A percentile compares a stretch with the other conserved stretches of the same genome.
Evolutionary conservation across 2,888 invertebrate genomes (phyloP).

Genomic region (Acanthosepion pharaonis): DNA sequence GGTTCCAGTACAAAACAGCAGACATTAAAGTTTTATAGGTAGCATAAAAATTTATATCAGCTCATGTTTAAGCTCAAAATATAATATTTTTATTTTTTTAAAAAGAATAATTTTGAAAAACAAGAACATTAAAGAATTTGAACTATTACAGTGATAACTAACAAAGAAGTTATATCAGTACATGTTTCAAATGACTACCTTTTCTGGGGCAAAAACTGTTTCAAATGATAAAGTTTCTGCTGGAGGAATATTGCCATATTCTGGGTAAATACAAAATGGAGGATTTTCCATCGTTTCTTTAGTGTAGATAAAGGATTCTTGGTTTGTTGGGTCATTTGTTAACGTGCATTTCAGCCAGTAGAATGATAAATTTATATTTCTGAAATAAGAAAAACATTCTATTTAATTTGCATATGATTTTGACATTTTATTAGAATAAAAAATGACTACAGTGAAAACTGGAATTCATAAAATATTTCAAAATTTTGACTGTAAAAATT

Average conservation of each 20-base stretch:
- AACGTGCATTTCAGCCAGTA: slow-evolving; percentile 65
- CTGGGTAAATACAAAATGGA: slow-evolving; percentile 72
- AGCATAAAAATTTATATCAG: no score
- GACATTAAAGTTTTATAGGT: no score
- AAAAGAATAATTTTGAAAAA: background rate
- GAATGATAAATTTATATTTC: slow-evolving; percentile 71
- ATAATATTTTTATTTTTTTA: no score
- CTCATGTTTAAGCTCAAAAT: no score
- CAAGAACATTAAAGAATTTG: no score
- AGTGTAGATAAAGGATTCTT: background rate
- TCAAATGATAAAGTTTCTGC: slow-evolving; percentile 65
- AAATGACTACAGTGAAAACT: background rate
- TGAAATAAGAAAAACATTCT: slow-evolving; percentile 51
- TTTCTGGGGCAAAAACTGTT: slow-evolving; percentile 72
- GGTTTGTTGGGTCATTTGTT: slow-evolving; percentile 56
- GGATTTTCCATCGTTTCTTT: slow-evolving; percentile 66
- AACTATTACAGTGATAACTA: background rate
- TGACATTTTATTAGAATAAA: background rate
- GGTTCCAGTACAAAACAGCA: no score
- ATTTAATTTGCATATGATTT: background rate
- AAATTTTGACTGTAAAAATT: no score
- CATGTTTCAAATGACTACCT: slow-evolving; percentile 58
- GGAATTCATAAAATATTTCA: no score
- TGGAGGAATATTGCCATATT: slow-evolving; percentile 65
- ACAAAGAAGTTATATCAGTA: background rate